Base-by-base conservation (phyloP, 2,888 invertebrate species). In the Busseola fusca region DNA sequence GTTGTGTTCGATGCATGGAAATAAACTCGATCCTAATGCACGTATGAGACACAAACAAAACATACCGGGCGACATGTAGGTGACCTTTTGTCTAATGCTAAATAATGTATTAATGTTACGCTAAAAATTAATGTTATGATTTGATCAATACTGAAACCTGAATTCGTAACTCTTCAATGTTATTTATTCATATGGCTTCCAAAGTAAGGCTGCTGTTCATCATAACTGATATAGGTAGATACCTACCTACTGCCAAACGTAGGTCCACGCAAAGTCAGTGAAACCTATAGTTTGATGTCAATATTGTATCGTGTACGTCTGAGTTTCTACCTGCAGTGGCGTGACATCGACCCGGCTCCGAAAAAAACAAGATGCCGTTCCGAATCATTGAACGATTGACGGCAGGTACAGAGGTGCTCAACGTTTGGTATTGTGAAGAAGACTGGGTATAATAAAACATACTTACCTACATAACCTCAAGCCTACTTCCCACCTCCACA, bases 321-420 rank as follows among this genome's bases (percentile, higher is more conserved):
- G 69, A 40, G 67, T 73, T 56, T 78, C 80, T 84, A 80, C 86
- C 84, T 86, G 85, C 71, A 67, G 56, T 21, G 74, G 69, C 68
- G 54, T 72, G 80, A 80, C 85, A 74, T 64, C 75, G 62, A 67
- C 64, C 58, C 67, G 63, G 45, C 73, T 72, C 77, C 81, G 64
- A 64, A 80, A 81, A 68, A 84, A 86, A 76, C 80, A 82, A 86
- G 84, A 82, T 78, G 86, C 85, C 87, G 83, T 91, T 91, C 91
- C 91, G 88, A 89, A 86, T 91, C 91, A 91, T 89, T 91, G 92
- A 89, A 83, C 90, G 89, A 91, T 91, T 89, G 90, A 87, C 86
- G 78, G 78, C 66, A 21, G 52, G 0, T 25, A n/a, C 75, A 66
- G 72, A 18, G 87, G 68, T 78, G 64, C 75, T 79, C 88, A 90